Evolutionary conservation across 2,888 invertebrate genomes (phyloP).

Genomic region (Pterobdella sp.): DNA sequence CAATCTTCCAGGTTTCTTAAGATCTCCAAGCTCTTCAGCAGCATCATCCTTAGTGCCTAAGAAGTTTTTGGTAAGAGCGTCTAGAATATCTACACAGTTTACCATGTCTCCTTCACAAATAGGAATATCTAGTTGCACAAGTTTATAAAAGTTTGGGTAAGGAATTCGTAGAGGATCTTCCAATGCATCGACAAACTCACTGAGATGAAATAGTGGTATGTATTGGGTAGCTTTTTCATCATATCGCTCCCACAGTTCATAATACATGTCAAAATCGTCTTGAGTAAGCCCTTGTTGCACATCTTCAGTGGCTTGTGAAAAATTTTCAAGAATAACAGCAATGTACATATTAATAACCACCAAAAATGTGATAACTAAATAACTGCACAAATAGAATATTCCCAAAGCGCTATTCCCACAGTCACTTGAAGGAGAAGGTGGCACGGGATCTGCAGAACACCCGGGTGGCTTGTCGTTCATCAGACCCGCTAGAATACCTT

Average conservation of each 20-base stretch:
- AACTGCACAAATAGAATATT: conserved; percentile 85
- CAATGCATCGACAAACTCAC: conserved; percentile 84
- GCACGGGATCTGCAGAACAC: conserved; percentile 17
- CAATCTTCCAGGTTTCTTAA: conserved; percentile 58
- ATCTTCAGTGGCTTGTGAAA: conserved; percentile 95
- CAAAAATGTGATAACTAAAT: conserved; percentile 92
- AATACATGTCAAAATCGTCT: conserved; percentile 99
- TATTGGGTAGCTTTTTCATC: conserved; percentile 96
- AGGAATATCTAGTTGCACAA: conserved; percentile 95
- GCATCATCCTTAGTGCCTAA: conserved; percentile 81
- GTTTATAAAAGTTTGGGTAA: conserved; percentile 88
- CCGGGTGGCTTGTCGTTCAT: conserved; percentile 62
- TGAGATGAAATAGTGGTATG: conserved; percentile 84
- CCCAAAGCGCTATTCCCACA: conserved; percentile 89
- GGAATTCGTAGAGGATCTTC: conserved; percentile 91
- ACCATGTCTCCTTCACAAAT: conserved; percentile 91
- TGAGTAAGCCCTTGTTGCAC: conserved; percentile 74
- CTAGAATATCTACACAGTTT: conserved; percentile 96
- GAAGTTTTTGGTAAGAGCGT: conserved; percentile 95
- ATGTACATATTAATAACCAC: conserved; percentile 99
- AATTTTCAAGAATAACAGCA: conserved; percentile 97
- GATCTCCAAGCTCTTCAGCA: conserved; percentile 34
- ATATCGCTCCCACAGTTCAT: conserved; percentile 98
- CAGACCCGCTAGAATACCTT: conserved; percentile 84
- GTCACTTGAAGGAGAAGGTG: conserved; percentile 53